phyloP scores from a whole-genome alignment of 2,888 invertebrate species.

The Chrysolina oricalcia region DNA sequence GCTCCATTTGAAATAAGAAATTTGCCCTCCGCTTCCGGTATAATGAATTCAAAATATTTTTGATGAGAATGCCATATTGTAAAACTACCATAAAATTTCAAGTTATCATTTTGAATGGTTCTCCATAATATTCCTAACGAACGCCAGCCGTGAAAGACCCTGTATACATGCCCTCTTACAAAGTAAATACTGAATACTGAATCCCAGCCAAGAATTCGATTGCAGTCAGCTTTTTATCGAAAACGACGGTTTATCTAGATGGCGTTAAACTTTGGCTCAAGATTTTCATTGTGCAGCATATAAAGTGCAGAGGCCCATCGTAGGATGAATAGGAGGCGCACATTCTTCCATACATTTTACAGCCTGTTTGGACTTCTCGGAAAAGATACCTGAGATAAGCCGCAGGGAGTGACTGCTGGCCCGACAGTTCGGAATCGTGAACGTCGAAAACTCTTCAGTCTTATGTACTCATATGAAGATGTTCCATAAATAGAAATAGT shows the following conservation, averaged over 20 bases:
- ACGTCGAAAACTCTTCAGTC: background rate
- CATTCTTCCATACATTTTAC: conserved; percentile 39
- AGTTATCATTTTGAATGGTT: no score
- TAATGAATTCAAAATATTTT: no score
- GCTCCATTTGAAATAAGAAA: no score
- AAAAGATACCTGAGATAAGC: conserved; percentile 49
- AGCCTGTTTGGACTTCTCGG: conserved; percentile 48
- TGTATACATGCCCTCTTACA: no score
- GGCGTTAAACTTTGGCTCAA: conserved; percentile 14
- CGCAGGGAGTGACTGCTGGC: conserved; percentile 2
- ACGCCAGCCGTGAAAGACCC: no score
- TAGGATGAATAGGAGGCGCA: conserved; percentile 41
- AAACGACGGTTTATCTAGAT: background rate
- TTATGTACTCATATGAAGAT: no score
- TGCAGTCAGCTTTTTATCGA: background rate
- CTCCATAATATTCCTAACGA: no score
- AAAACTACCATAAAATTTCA: no score
- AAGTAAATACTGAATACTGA: no score
- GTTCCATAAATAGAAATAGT: no score
- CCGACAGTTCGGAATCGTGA: background rate
- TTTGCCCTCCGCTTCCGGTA: no score
- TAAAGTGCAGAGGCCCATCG: conserved; percentile 41
- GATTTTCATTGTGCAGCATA: conserved; percentile 2
- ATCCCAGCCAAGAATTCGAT: background rate
- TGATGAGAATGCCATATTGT: no score